Evolutionary conservation across 1,140 invertebrate genomes (phyloP).

Genomic region (Orussus abietinus): DNA sequence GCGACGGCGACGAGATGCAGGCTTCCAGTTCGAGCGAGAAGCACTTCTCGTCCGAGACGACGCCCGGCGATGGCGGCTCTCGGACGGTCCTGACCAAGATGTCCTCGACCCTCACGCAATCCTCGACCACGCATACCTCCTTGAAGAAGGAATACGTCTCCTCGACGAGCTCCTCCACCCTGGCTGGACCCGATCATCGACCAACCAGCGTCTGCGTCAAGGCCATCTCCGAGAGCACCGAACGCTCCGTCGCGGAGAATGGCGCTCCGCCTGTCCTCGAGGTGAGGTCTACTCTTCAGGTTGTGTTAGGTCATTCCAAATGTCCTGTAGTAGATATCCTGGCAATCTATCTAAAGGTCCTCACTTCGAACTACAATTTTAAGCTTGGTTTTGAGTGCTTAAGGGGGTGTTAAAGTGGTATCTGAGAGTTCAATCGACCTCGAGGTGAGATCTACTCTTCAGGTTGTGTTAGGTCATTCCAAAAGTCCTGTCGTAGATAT

Average conservation of each 20-base stretch:
- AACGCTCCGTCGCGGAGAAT: constrained; percentile 45
- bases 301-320: too few species aligned
- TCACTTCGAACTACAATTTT: too few species aligned
- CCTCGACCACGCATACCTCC: constrained; percentile 42
- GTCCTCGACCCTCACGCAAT: constrained; percentile 47
- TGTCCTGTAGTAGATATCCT: too few species aligned
- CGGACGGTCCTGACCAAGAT: constrained; percentile 39
- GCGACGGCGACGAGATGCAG: constrained; percentile 42
- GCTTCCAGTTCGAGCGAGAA: constrained; percentile 47
- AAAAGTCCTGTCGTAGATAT: too few species aligned
- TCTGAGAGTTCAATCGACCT: too few species aligned
- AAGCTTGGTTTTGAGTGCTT: too few species aligned
- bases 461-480: too few species aligned
- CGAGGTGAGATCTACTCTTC: too few species aligned
- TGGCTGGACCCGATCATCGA: constrained; percentile 30
- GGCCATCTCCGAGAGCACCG: constrained; percentile 37
- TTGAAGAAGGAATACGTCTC: constrained; percentile 46
- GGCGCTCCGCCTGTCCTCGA: constrained; percentile 46
- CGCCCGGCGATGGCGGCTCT: constrained; percentile 26
- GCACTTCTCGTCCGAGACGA: constrained; percentile 44
- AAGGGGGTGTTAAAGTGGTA: too few species aligned
- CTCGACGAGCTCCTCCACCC: constrained; percentile 39
- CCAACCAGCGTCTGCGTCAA: constrained; percentile 40
- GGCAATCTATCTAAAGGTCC: too few species aligned
- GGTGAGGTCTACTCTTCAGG: too few species aligned